A percentile compares a stretch with the other conserved stretches of the same genome.
phyloP scores from a whole-genome alignment of 2,888 invertebrate species.

The Ochropacha duplaris region DNA sequence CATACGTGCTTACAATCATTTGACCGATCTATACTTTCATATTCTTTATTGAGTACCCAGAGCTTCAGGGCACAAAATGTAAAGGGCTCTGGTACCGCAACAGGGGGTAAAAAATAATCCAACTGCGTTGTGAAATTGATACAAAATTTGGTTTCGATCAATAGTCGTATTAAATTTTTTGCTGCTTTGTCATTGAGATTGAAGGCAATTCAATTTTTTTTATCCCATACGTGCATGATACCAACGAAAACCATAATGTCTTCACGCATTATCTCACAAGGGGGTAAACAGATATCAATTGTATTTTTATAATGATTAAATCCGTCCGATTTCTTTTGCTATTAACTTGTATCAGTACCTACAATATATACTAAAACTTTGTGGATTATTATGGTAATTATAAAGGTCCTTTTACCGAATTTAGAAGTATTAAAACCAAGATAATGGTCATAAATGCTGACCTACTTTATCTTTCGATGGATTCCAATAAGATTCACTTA shows the following conservation, averaged over 20 bases:
- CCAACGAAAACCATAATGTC: conserved; percentile 1
- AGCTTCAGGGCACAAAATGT: conserved; percentile 37
- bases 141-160: conserved; percentile 66
- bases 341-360: background rate
- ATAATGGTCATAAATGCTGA: background rate
- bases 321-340: background rate
- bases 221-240: conserved; percentile 3
- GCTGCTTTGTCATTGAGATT: conserved; percentile 39
- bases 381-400: too few relatives aligned
- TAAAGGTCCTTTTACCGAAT: too few relatives aligned
- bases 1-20: background rate
- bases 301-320: background rate
- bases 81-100: conserved; percentile 46
- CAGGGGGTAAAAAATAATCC: conserved; percentile 65
- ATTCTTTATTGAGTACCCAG: conserved; percentile 13
- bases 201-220: conserved; percentile 31
- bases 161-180: conserved; percentile 51
- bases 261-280: background rate
- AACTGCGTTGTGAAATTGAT: conserved; percentile 72
- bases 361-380: background rate
- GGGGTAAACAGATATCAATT: background rate
- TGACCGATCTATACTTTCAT: background rate
- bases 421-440: too few relatives aligned
- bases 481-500: background rate
- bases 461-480: background rate